These are phyloP conservation scores for Chrosomus eos DNA, from an alignment of 2,797 vertebrate species.

Conservation along the genomic window DNA sequence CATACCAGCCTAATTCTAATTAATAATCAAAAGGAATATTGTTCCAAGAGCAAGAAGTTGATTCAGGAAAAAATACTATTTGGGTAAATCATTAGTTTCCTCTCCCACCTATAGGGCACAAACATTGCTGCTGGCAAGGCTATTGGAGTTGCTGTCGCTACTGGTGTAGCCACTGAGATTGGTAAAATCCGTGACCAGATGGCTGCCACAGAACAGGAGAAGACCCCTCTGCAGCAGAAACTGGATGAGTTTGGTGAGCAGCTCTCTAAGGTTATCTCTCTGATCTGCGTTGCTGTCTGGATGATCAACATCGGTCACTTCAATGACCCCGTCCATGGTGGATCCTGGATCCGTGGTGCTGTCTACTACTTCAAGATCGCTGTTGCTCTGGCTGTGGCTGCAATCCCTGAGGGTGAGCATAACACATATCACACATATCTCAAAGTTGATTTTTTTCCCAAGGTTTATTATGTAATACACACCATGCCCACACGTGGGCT, in stretches of 20 bases:
- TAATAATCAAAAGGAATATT: neutral
- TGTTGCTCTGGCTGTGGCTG: conserved; percentile 92
- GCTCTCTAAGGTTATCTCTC: conserved; percentile 94
- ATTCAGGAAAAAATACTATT: neutral
- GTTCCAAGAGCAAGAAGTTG: neutral
- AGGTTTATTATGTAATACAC: neutral
- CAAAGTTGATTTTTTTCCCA: neutral
- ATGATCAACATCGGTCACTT: conserved; percentile 98
- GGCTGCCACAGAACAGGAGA: conserved; percentile 95
- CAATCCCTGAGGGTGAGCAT: conserved; percentile 89
- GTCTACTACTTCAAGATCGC: conserved; percentile 98
- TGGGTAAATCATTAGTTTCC: neutral
- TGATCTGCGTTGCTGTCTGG: conserved; percentile 96
- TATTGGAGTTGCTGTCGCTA: conserved; percentile 86
- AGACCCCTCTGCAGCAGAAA: conserved; percentile 95
- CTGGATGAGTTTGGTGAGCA: conserved; percentile 96
- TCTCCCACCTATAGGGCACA: conserved; percentile 81
- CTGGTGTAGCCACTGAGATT: conserved; percentile 91
- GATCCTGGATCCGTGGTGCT: conserved; percentile 94
- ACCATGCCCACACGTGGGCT: neutral
- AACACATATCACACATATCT: neutral
- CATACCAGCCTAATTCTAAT: neutral
- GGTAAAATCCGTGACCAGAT: conserved; percentile 97
- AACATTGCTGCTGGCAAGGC: conserved; percentile 94
- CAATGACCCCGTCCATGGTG: conserved; percentile 93